Conservation (phyloP, 2,797 vertebrate genomes). For the Furcifer pardalis region DNA sequence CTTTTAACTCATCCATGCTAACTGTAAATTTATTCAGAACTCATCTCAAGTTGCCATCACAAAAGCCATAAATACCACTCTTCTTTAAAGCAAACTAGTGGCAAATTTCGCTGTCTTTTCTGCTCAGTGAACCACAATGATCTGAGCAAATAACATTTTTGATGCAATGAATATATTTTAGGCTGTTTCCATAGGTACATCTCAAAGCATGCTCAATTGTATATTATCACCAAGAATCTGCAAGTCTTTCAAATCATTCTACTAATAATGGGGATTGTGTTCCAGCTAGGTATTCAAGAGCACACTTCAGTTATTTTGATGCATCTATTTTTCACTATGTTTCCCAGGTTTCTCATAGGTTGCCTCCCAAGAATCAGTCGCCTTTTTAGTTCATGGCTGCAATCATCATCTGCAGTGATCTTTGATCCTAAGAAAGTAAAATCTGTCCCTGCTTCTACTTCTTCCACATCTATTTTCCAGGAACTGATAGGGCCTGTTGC, state of each 20-base stretch:
- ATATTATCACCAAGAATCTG: background rate
- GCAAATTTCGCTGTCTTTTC: background rate
- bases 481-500: no score
- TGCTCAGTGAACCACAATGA: constrained; percentile 15
- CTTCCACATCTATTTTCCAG: no score
- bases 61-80: background rate
- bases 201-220: background rate
- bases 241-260: background rate
- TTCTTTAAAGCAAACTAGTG: background rate
- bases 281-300: background rate
- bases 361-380: no score
- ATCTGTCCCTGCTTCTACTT: no score
- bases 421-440: no score
- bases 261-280: background rate
- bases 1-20: background rate
- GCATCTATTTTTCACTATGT: no score
- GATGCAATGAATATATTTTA: background rate
- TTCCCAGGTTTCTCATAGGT: no score
- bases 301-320: background rate
- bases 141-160: constrained; percentile 25
- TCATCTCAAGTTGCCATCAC: background rate
- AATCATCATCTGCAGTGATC: no score
- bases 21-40: constrained; percentile 9
- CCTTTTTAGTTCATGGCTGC: no score
- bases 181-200: background rate